Base-by-base conservation (phyloP, 2,797 vertebrate species). In the Rachycentron canadum region DNA sequence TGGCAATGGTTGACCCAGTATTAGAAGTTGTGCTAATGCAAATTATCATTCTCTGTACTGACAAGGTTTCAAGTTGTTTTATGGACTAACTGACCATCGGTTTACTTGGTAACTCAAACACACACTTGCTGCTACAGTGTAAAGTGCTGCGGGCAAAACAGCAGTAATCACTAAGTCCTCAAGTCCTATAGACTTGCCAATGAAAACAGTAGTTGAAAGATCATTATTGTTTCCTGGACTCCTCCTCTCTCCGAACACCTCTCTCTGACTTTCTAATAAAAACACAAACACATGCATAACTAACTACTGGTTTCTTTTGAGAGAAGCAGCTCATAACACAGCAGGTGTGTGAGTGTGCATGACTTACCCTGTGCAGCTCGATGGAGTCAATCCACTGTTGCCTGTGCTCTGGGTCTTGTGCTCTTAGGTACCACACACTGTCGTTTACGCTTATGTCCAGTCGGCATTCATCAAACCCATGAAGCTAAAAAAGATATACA, bases 391-490 rank as follows among this genome's bases (percentile, higher is more conserved):
- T 95, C 97, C 97, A 99, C 26, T 95, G 94, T 2, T 96, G 96
- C 73, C 97, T 95, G 87, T 97, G 97, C 84, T 97, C 95, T 0
- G 96, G 95, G 86, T 98, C 97, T 72, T 97, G 96, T 63, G 97
- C 96, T 70, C 97, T 95, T n/a, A 99, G 94, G 87, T 99, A 98
- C 97, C 97, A 99, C 83, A 98, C 96, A 2, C 97, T 99, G 78
- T 99, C 97, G 19, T 98, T 99, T 23, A 99, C 97, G 0, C 96
- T 98, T 74, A 99, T 96, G 89, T 99, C 97, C 94, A 99, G 95
- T 23, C 97, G 96, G 90, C 97, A 98, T 91, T 99, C 97, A 0
- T 98, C 97, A 88, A 99, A 99, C 89, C 98, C 97, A 69, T 98
- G 97, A 69, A 97, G 95, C 97, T 99, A 80, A 76, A 69, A 45